phyloP scores from a whole-genome alignment of 2,797 vertebrate genomes.

The Vultur gryphus region DNA sequence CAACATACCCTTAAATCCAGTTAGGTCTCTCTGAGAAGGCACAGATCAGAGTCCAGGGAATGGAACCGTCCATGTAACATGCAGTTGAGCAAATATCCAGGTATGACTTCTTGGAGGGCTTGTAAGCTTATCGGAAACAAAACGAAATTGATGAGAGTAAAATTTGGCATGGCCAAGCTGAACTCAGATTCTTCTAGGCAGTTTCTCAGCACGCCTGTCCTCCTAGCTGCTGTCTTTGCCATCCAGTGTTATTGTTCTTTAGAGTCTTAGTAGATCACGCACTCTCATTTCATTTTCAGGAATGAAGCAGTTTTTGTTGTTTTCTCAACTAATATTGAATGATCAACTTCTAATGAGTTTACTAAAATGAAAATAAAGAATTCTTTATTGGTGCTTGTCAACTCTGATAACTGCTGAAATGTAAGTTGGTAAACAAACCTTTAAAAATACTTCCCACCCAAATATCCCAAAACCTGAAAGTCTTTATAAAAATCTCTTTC shows the following conservation, averaged over 20 bases:
- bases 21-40: neutral
- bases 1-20: accelerated
- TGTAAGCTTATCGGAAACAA: neutral
- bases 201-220: neutral
- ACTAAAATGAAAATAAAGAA: neutral
- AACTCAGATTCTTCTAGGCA: accelerated
- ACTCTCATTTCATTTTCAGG: neutral
- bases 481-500: neutral
- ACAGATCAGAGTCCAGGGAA: neutral
- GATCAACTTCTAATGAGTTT: neutral
- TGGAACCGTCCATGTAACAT: neutral
- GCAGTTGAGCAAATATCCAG: neutral
- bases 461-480: neutral
- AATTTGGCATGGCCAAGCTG: neutral
- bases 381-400: neutral
- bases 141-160: neutral
- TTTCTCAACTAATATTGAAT: neutral
- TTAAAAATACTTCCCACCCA: neutral
- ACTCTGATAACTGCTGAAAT: neutral
- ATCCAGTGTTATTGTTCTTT: neutral
- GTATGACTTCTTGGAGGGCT: neutral
- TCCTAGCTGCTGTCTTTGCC: neutral
- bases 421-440: neutral
- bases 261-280: neutral
- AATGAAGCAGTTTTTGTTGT: neutral